Base-by-base conservation (phyloP, 2,797 vertebrate genomes). In the Cossypha niveicapilla region DNA sequence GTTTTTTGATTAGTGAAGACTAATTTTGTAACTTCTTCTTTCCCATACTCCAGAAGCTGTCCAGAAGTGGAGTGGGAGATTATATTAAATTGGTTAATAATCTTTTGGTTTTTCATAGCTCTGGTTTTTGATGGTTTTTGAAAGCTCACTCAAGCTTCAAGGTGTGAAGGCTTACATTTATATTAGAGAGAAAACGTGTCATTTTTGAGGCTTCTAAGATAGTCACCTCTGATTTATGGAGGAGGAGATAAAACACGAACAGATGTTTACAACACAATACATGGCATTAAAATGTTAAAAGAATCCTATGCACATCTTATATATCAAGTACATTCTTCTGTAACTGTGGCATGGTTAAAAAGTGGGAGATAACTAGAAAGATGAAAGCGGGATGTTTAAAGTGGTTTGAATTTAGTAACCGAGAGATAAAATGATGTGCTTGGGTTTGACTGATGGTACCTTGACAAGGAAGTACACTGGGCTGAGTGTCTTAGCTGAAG, bases 321-420 rank as follows among this genome's bases (percentile, higher is more conserved):
- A 96, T 95, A 94, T 92, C 88, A 94, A 67, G 70, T 66, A 41
- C 84, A 77, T 93, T 94, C 68, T 94, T 95, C 56, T 82, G 48
- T 72, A 91, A 74, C 72, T 89, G 76, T 50, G 75, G 63, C 56
- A 42, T 6, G 5, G 71, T 96, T 97, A 92, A 92, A 94, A 96
- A 96, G 92, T 68, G 27, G 77, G 89, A 90, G 81, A 63, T 61
- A 56, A 63, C 92, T 95, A 27, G 86, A 82, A 95, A 95, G 93
- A 95, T 97, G 93, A 97, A 97, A 96, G 92, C 89, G 91, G 53
- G 90, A 90, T 86, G 67, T 95, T 95, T 96, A 87, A 96, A 97
- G 93, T 91, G 88, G 88, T 87, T 97, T 90, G 93, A 95, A 89
- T 97, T 96, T 93, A 97, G 86, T 74, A 82, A 86, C 60, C 3